Base-by-base conservation (phyloP, 2,113 vertebrate genomes). In the Hippocampus zosterae region DNA sequence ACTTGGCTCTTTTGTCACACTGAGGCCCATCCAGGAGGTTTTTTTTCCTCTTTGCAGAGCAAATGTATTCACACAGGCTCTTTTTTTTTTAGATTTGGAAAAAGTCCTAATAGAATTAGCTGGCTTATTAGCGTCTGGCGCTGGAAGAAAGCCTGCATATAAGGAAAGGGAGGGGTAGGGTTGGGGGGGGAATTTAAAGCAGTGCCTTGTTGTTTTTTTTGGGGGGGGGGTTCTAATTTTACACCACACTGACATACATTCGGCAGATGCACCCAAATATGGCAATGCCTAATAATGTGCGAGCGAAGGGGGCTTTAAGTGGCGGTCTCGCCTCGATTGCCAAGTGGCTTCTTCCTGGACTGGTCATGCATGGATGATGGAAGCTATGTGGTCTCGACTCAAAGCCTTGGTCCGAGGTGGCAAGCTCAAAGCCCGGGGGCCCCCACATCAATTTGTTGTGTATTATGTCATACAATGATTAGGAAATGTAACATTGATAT, bases 51-150 rank as follows among this genome's bases (percentile, higher is more conserved):
- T 65, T 27, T 25, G 0, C 40, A n/a, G 33, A 88, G 78, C 68
- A 75, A 80, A 79, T 85, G 70, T 79, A 23, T 81, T 82, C 82
- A 79, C 74, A 79, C 81, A 85, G 76, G 80, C 75, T 81, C 65
- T 81, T 82, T 89, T 82, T 82, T 73, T 44, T 50, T 15, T 81
- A 73, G 27, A 18, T 33, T 15, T 65, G 73, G 46, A 18, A 74
- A 11, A 62, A 64, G 73, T 64, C 69, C 83, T 90, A 87, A 90
- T 91, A 87, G 85, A 91, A 91, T 91, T 89, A 90, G 87, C 73
- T 69, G 78, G 79, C 84, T 87, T 88, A 84, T 90, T 88, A 89
- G 85, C 65, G 81, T 84, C 83, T 86, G 78, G 80, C 87, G 83
- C 76, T 75, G 74, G 77, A 78, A 85, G 86, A 77, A 78, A 87